Evolutionary conservation across 30 jellyfish, hydroid and myxozoan species (phyloP), one percentile per base, ranked within the genome.

Genomic region (Clytia hemisphaerica): DNA sequence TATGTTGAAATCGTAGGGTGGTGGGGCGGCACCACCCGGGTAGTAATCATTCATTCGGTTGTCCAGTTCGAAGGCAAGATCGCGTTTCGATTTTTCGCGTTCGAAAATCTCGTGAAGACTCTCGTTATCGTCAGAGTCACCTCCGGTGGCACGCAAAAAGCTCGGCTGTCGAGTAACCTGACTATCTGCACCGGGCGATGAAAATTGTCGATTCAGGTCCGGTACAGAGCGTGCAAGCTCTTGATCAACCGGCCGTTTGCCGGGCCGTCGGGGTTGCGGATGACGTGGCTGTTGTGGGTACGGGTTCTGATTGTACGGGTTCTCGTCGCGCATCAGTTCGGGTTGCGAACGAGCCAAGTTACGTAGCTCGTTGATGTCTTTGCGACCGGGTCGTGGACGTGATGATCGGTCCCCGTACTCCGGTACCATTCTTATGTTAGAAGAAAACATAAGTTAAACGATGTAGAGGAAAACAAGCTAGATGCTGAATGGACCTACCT

Each of bases 311-410:
- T 34, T 67, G 19, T 76, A 57, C 14, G 78, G 83, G 4, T 66
- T 85, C 4, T 76, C 75, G 12, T 86, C 92, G 32, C 79, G 88
- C 30, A 62, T 72, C 32, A 88, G 67, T 45, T 67, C 63, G n/a
- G 97, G 97, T 40, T 88, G 94, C 19, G 97, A 88, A 35, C 83
- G 97, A 3, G 97, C 75, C 4, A 80, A 83, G 57, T 88, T 88
- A 49, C 63, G 67, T 58, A 72, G 92, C 82, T 88, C 94, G 4
- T 93, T 73, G 67, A 71, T 48, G 65, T 88, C 97, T 6, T 88
- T 61, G 9, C 93, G 84, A 19, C 90, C 84, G 28, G 84, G 95
- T 77, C 81, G 90, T 19, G 2, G 58, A 5, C 77, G 75, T 18
- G 94, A 71, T 4, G 89, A 93, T 9, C 97, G 92, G 45, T n/a